A percentile compares a stretch with the other conserved stretches of the same genome.
Conservation (phyloP, 2,888 invertebrate species). For the Thumatha senex region DNA sequence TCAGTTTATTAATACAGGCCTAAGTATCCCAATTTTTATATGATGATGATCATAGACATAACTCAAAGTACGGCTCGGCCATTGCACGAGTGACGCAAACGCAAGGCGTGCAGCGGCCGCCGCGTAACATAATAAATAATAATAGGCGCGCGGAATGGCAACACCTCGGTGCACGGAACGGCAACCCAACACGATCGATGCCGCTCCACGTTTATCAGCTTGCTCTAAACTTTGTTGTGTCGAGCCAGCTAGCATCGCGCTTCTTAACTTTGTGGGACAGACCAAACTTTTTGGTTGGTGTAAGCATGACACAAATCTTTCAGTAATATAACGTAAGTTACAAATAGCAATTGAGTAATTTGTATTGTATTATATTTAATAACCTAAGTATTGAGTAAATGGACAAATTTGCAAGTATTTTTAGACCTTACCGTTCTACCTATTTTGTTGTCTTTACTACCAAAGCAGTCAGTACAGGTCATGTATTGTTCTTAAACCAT, state of each 20-base stretch:
- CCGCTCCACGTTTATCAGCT: constrained; percentile 41
- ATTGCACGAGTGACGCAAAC: constrained; percentile 50
- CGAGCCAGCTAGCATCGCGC: constrained; percentile 21
- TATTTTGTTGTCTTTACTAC: too few relatives aligned
- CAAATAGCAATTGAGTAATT: too few relatives aligned
- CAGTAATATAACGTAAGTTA: too few relatives aligned
- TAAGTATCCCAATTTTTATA: too few relatives aligned
- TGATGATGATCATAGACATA: not conserved
- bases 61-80: constrained; percentile 35
- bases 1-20: too few relatives aligned
- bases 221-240: constrained; percentile 41
- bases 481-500: too few relatives aligned
- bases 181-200: constrained; percentile 62
- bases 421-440: too few relatives aligned
- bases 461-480: too few relatives aligned
- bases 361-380: too few relatives aligned
- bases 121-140: constrained; percentile 56
- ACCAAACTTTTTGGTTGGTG: constrained; percentile 4
- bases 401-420: too few relatives aligned
- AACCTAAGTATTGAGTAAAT: too few relatives aligned
- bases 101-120: constrained; percentile 44
- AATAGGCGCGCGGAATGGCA: constrained; percentile 54
- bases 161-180: constrained; percentile 45
- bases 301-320: too few relatives aligned
- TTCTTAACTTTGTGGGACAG: constrained; percentile 9